Percentiles rank a stretch among this genome's conserved stretches.
phyloP scores from a whole-genome alignment of 2,888 invertebrate genomes.

The Maniola hyperantus region DNA sequence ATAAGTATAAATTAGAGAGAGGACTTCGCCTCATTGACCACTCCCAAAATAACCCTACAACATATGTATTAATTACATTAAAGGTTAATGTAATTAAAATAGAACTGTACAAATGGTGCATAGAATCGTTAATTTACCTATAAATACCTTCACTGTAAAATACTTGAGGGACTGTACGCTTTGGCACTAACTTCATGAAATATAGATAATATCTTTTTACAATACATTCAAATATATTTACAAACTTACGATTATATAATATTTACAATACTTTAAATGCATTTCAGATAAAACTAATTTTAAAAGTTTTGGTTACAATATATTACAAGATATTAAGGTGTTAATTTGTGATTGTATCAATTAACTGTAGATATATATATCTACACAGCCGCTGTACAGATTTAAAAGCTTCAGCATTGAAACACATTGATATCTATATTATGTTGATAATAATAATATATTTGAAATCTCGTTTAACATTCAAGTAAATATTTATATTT shows the following conservation, averaged over 20 bases:
- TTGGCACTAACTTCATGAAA: constrained; percentile 81
- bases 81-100: not conserved
- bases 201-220: constrained; percentile 65
- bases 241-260: constrained; percentile 63
- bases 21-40: too few species aligned
- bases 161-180: constrained; percentile 67
- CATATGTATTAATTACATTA: not conserved
- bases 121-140: constrained; percentile 14
- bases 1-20: too few species aligned
- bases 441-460: constrained; percentile 27
- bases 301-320: constrained; percentile 55
- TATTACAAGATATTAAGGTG: constrained; percentile 39
- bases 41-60: too few species aligned
- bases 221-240: constrained; percentile 76
- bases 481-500: constrained; percentile 28
- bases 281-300: constrained; percentile 41
- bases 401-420: constrained; percentile 37
- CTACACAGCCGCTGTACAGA: constrained; percentile 41
- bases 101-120: not conserved
- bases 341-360: constrained; percentile 32
- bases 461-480: constrained; percentile 31
- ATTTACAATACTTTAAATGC: constrained; percentile 64
- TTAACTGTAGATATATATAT: constrained; percentile 33
- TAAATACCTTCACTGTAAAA: constrained; percentile 49
- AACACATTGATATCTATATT: constrained; percentile 34